phyloP scores from a whole-genome alignment of 2,888 invertebrate species.

The Cephus pygmeus region DNA sequence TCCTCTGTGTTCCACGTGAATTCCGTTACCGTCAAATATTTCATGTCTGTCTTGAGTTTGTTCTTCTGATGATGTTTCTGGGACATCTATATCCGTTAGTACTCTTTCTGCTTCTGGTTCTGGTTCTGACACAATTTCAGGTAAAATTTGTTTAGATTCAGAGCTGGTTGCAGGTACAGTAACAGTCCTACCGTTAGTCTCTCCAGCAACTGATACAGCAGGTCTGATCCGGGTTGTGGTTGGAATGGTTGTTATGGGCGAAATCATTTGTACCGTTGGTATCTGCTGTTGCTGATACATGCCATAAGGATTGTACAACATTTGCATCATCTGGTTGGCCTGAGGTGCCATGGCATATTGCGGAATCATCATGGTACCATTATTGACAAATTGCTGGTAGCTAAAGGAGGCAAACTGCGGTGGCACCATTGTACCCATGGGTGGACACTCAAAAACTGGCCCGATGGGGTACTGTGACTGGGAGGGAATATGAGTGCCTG shows the following conservation, averaged over 20 bases:
- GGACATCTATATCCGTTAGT: slow-evolving; percentile 48
- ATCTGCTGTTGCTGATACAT: slow-evolving; percentile 70
- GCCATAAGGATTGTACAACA: slow-evolving; percentile 67
- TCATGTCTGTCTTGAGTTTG: slow-evolving; percentile 14
- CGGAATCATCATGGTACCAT: slow-evolving; percentile 68
- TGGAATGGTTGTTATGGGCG: slow-evolving; percentile 64
- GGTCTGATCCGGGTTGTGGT: slow-evolving; percentile 45
- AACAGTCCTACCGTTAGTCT: slow-evolving; percentile 5
- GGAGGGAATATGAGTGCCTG: slow-evolving; percentile 41
- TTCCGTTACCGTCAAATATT: slow-evolving; percentile 15
- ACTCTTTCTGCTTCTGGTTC: slow-evolving; percentile 39
- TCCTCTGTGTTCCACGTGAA: slow-evolving; percentile 40
- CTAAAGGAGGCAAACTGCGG: slow-evolving; percentile 67
- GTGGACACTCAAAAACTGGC: slow-evolving; percentile 62
- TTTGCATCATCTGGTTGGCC: slow-evolving; percentile 69
- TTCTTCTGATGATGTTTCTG: slow-evolving; percentile 23
- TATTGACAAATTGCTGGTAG: slow-evolving; percentile 71
- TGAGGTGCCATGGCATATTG: slow-evolving; percentile 69
- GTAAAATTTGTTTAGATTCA: slow-evolving; percentile 38
- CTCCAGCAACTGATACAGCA: slow-evolving; percentile 29
- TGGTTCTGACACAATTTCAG: slow-evolving; percentile 42
- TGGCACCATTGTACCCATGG: slow-evolving; percentile 56
- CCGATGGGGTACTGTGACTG: slow-evolving; percentile 60
- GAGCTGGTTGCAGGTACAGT: slow-evolving; percentile 32
- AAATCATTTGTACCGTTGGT: slow-evolving; percentile 67